phyloP scores from a whole-genome alignment of 2,113 vertebrate species.

The Girardinichthys multiradiatus region DNA sequence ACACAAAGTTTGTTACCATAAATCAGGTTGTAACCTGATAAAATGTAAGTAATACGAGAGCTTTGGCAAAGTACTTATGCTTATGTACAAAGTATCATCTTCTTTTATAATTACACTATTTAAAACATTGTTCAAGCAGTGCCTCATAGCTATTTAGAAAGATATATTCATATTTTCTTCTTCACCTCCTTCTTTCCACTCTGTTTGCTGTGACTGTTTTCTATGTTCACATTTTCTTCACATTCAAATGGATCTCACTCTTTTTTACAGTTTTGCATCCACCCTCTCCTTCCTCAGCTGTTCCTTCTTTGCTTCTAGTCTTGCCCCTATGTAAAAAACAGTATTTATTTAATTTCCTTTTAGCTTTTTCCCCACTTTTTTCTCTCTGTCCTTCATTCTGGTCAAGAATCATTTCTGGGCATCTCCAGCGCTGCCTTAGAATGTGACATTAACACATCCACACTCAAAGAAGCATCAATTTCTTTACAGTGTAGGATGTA shows the following conservation, averaged over 20 bases:
- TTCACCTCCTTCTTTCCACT: conserved; percentile 14
- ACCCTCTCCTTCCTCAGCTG: conserved; percentile 19
- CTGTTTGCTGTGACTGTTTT: conserved; percentile 8
- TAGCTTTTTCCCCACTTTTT: conserved; percentile 9
- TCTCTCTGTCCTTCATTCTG: conserved; percentile 29
- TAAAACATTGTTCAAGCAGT: background rate
- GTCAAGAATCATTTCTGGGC: conserved; percentile 58
- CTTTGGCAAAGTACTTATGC: too few relatives aligned
- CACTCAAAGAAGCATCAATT: conserved; percentile 5
- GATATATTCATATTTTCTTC: background rate
- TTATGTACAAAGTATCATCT: too few relatives aligned
- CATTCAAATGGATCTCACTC: conserved; percentile 2
- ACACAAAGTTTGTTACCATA: background rate
- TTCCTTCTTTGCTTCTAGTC: conserved; percentile 22
- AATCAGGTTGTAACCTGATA: too few relatives aligned
- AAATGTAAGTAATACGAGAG: too few relatives aligned
- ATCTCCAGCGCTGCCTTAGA: conserved; percentile 12
- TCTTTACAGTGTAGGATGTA: conserved; percentile 12
- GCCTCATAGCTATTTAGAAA: background rate
- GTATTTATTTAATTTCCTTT: background rate
- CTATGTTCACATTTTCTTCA: conserved; percentile 17
- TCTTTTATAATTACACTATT: background rate
- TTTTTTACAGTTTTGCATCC: background rate
- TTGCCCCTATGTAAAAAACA: background rate
- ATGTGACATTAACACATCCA: conserved; percentile 46